phyloP scores from a whole-genome alignment of 1,140 invertebrate species.

The Rhagoletis pomonella region DNA sequence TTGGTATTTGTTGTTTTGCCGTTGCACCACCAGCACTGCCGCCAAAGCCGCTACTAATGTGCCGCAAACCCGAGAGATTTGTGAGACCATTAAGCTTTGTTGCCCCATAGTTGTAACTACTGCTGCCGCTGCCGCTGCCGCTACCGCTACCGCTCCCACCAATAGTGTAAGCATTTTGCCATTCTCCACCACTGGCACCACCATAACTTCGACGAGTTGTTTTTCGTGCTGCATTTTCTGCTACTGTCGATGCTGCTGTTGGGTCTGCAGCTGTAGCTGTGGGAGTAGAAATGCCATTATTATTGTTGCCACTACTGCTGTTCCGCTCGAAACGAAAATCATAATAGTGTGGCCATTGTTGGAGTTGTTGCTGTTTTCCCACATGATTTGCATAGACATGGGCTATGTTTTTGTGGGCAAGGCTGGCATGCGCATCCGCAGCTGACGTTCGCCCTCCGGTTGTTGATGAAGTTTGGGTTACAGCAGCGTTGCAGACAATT shows the following conservation, averaged over 20 bases:
- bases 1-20: slow-evolving; percentile 70
- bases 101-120: slow-evolving; percentile 55
- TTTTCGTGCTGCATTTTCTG: slow-evolving; percentile 11
- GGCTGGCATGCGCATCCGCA: slow-evolving; percentile 20
- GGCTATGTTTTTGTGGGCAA: slow-evolving; percentile 52
- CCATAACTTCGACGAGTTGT: slow-evolving; percentile 47
- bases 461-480: slow-evolving; percentile 3
- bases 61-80: slow-evolving; percentile 69
- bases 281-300: slow-evolving; percentile 31
- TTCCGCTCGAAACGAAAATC: slow-evolving; percentile 13
- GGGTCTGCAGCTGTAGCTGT: neutral
- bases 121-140: neutral
- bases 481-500: slow-evolving; percentile 19
- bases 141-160: slow-evolving; percentile 27
- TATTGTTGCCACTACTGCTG: slow-evolving; percentile 23
- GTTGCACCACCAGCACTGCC: slow-evolving; percentile 60
- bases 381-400: slow-evolving; percentile 51
- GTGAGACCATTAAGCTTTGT: slow-evolving; percentile 68
- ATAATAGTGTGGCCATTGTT: neutral
- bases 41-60: slow-evolving; percentile 68
- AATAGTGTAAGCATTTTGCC: too few relatives aligned
- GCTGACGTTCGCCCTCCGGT: neutral
- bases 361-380: slow-evolving; percentile 25
- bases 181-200: neutral
- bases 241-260: slow-evolving; percentile 9